Evolutionary conservation across 35 echinoderm and acorn worm species (phyloP).

Genomic region (Holothuria glaberrima): DNA sequence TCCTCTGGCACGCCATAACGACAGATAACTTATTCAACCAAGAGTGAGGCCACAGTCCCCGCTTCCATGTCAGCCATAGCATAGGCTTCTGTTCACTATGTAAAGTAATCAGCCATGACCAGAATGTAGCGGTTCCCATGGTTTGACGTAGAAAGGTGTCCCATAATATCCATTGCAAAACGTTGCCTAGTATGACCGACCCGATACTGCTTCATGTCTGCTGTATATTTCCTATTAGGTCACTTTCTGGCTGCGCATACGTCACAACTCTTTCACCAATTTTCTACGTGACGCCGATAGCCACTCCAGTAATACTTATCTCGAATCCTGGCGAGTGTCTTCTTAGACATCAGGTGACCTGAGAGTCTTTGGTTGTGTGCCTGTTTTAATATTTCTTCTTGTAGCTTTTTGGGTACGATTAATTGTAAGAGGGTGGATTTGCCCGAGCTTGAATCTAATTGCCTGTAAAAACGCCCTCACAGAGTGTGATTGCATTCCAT

Average conservation of each 20-base stretch:
- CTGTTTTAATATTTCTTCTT: too few species aligned
- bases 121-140: conserved; percentile 44
- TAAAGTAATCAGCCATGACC: conserved; percentile 40
- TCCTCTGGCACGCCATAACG: conserved; percentile 32
- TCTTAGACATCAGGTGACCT: too few species aligned
- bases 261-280: background rate
- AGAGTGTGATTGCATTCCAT: too few species aligned
- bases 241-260: background rate
- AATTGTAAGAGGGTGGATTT: too few species aligned
- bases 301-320: too few species aligned
- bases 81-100: conserved; percentile 39
- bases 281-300: too few species aligned
- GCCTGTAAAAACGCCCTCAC: too few species aligned
- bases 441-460: too few species aligned
- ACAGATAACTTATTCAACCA: conserved; percentile 39
- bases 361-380: too few species aligned
- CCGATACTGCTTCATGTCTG: background rate
- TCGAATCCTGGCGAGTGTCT: too few species aligned
- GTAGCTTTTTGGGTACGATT: too few species aligned
- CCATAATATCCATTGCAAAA: background rate
- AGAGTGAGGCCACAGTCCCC: conserved; percentile 47
- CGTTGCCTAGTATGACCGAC: background rate
- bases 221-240: background rate
- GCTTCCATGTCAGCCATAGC: conserved; percentile 9
- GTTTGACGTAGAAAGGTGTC: background rate